These are phyloP conservation scores for Heterotis niloticus DNA, from an alignment of 2,113 vertebrate species.

Conservation along the genomic window DNA sequence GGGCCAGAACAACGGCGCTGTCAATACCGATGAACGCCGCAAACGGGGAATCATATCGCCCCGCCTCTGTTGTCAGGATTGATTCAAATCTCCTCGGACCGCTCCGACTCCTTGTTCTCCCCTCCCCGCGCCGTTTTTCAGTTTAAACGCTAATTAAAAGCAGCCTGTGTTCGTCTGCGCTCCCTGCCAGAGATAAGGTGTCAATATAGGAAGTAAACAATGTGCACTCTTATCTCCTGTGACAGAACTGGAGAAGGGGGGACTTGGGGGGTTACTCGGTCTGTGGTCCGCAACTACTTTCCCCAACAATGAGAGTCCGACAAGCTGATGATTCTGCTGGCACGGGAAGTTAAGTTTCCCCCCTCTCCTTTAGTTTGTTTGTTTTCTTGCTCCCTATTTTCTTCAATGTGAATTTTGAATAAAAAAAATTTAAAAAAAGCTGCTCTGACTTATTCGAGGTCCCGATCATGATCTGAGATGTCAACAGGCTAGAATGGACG, in stretches of 20 bases:
- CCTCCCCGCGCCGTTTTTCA: conserved; percentile 15
- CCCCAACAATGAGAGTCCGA: not conserved
- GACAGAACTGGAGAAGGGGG: conserved; percentile 28
- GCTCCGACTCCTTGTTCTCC: not conserved
- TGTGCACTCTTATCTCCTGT: conserved; percentile 27
- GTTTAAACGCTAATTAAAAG: conserved; percentile 45
- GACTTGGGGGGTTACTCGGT: not conserved
- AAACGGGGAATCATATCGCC: conserved; percentile 6
- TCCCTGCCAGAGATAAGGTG: conserved; percentile 26
- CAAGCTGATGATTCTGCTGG: not conserved
- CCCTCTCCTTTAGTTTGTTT: not conserved
- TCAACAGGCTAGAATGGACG: too few species aligned
- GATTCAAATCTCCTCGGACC: conserved; percentile 17
- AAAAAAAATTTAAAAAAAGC: too few species aligned
- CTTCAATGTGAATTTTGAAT: not conserved
- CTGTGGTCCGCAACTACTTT: not conserved
- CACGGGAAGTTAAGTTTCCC: not conserved
- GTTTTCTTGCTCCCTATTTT: not conserved
- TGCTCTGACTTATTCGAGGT: too few species aligned
- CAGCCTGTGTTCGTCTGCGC: conserved; percentile 36
- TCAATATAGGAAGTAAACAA: conserved; percentile 42
- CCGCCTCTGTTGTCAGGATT: conserved; percentile 17
- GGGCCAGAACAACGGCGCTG: not conserved
- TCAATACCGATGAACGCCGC: conserved; percentile 7
- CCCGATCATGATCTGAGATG: too few species aligned